Base-by-base conservation (phyloP, 2,888 invertebrate genomes). In the Lobophora halterata region DNA sequence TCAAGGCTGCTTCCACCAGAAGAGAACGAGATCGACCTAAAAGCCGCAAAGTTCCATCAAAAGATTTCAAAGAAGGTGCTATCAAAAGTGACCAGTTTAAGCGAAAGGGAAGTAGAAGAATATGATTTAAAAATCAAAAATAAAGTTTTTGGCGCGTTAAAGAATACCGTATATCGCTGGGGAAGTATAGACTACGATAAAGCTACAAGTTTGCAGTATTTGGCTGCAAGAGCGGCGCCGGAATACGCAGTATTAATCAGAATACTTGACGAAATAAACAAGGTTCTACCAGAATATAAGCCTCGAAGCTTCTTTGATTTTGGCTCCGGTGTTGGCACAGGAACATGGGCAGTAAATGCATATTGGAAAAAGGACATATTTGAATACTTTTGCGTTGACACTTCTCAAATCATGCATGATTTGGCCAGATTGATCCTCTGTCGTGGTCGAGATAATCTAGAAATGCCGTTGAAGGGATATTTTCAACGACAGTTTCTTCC, bases 251-350 rank as follows among this genome's bases (percentile, higher is more conserved):
- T 92, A 2, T 64, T 96, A 18, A 63, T 86, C 18, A 90, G 89
- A 60, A 90, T 97, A 29, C 90, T 97, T 20, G 83, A 89, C 23
- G 97, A 97, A 85, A 93, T 97, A 33, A 79, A 80, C 29, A 67
- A 66, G 19, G 85, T 91, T 32, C 88, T 93, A 66, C 85, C 89
- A 0, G 71, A 90, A 8, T 98, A 94, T 68, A 85, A 86, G 39
- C 98, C 98, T 0, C 81, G 89, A 39, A 91, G 91, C 42, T 89
- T 96, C 51, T 94, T 97, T 55, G 97, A 98, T 80, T 97, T 95
- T 74, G 98, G 98, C 0, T 95, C 97, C 3, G 98, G 98, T 0
- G 80, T 95, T 2, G 97, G 97, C 0, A 93, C 95, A 0, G 94
- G 92, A 0, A 91, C 92, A 33, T 97, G 97, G 97, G 97, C 95